Base-by-base conservation (phyloP, 2,113 vertebrate genomes). In the Cynoglossus semilaevis region DNA sequence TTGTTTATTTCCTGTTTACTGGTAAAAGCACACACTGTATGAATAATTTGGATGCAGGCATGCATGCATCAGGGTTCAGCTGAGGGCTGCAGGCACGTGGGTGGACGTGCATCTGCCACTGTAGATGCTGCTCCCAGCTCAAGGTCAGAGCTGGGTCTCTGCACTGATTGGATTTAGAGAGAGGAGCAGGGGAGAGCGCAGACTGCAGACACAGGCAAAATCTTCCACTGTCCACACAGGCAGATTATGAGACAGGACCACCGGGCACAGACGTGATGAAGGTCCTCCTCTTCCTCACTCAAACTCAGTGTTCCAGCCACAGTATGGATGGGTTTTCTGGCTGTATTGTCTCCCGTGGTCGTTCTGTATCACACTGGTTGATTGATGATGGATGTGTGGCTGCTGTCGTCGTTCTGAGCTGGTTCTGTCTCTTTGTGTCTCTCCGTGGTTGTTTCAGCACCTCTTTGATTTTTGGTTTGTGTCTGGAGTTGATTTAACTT, bases 101-200 rank as follows among this genome's bases (percentile, higher is more conserved):
- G 46, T 48, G 67, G 46, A 22, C 59, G 74, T 58, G 71, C 56
- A 53, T 77, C 72, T 54, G 58, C 51, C 67, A 72, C 78, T 65
- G 74, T 73, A 68, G 66, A 47, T 80, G 63, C 76, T 77, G 59
- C 53, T 50, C 70, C 60, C 55, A 59, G 56, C 68, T 82, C 83
- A 88, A 87, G 87, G 83, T 88, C 83, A 83, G 75, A 40, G 46
- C 74, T 22, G 65, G 79, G 69, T 77, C 69, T 72, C 63, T 69
- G 72, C 63, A 63, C 76, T 84, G 81, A 88, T 83, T 81, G 72
- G 75, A 85, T 81, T 82, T 59, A 45, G 51, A 73, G 65, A 63
- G 66, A 37, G 58, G 40, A 46, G 67, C 65, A 68, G 59, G 51
- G 59, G 55, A 29, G 68, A 59, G 76, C 40, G 54, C 67, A 76